Evolutionary conservation across 2,113 vertebrate genomes (phyloP).

Genomic region (Tamias sibiricus): DNA sequence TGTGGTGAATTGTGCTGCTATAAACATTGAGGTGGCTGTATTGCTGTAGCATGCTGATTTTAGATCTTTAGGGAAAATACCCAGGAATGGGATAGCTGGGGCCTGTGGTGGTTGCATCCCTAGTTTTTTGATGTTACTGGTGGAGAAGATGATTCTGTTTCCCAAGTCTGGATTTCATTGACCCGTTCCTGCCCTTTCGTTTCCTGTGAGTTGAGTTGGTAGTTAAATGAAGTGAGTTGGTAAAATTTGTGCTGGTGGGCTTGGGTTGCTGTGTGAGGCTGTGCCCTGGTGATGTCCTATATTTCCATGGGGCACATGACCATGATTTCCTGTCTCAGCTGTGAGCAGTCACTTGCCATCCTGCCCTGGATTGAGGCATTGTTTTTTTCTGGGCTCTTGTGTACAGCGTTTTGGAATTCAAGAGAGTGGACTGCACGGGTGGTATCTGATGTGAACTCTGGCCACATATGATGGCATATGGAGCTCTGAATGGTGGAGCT

Average conservation of each 20-base stretch:
- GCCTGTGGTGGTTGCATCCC: no score
- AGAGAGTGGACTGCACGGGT: not conserved
- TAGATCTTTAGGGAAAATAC: no score
- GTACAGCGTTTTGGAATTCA: not conserved
- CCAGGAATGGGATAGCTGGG: no score
- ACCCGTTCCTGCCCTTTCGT: not conserved
- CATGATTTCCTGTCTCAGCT: not conserved
- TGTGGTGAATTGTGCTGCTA: no score
- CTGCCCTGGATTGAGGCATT: not conserved
- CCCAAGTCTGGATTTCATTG: not conserved
- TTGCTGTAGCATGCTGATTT: no score
- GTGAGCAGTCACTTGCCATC: no score
- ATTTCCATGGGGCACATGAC: rapidly evolving
- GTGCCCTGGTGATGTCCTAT: not conserved
- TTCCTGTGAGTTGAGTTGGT: not conserved
- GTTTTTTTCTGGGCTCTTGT: not conserved
- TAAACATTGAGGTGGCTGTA: no score
- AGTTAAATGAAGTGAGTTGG: not conserved
- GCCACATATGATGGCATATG: no score
- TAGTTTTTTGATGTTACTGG: not conserved
- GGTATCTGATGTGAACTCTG: not conserved
- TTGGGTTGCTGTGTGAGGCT: not conserved
- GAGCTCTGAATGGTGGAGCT: no score
- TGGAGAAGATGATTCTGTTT: not conserved
- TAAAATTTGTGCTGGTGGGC: not conserved